phyloP scores from a whole-genome alignment of 2,888 invertebrate genomes.

The Xiphydria camelus region DNA sequence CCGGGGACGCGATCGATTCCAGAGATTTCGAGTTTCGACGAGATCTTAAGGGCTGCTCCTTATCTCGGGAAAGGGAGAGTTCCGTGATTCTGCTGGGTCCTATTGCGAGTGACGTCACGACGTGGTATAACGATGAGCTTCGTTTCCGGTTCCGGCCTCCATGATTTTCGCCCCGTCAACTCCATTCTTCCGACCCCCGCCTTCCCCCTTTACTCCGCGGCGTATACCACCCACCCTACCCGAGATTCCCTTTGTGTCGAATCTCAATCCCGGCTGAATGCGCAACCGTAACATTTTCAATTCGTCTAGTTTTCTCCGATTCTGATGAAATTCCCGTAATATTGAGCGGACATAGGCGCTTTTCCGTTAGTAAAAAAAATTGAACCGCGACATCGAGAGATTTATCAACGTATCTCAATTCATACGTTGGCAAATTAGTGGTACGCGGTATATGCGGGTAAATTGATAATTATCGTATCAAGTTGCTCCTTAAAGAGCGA shows the following conservation, averaged over 20 bases:
- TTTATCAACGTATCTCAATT: no score
- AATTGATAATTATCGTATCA: no score
- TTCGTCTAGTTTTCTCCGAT: neutral
- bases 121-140: constrained; percentile 43
- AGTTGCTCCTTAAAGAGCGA: no score
- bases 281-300: constrained; percentile 5
- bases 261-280: constrained; percentile 3
- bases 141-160: constrained; percentile 48
- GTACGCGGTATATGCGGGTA: no score
- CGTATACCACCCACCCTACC: neutral
- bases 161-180: constrained; percentile 48
- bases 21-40: no score
- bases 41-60: no score
- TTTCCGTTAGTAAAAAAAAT: no score
- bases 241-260: constrained; percentile 7
- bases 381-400: no score
- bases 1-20: no score
- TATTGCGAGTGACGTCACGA: constrained; percentile 26
- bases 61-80: constrained; percentile 12
- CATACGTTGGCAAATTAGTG: no score
- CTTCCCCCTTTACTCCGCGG: neutral
- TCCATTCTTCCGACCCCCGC: constrained; percentile 37
- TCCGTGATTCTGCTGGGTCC: constrained; percentile 5
- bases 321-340: neutral
- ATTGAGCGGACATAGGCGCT: no score